These are phyloP conservation scores for Tenthredo mesomela DNA, from an alignment of 2,888 invertebrate genomes.

Conservation along the genomic window DNA sequence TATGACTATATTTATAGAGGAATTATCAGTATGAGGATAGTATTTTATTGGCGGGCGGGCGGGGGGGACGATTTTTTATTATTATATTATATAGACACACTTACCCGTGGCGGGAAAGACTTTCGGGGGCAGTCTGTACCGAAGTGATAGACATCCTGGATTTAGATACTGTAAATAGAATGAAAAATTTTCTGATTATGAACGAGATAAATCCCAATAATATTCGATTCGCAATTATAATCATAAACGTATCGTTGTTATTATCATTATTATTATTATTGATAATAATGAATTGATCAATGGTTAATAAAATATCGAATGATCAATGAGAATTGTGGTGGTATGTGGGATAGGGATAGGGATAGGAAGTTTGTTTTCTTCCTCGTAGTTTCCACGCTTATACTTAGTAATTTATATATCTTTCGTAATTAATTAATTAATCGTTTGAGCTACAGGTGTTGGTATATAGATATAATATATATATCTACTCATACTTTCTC, in stretches of 20 bases:
- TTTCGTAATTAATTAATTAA: no score
- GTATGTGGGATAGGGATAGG: background rate
- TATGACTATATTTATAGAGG: background rate
- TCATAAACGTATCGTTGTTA: background rate
- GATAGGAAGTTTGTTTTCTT: background rate
- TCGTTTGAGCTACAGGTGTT: background rate
- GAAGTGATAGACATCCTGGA: conserved; percentile 74
- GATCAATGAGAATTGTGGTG: background rate
- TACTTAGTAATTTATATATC: conserved; percentile 13
- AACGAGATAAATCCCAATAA: background rate
- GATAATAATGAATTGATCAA: background rate
- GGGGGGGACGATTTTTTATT: background rate
- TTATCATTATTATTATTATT: background rate
- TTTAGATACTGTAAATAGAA: conserved; percentile 67
- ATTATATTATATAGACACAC: conserved; percentile 61
- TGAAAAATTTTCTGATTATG: conserved; percentile 31
- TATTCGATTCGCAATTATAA: background rate
- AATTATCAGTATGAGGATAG: background rate
- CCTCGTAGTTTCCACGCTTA: background rate
- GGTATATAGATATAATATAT: background rate
- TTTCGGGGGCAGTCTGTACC: conserved; percentile 71
- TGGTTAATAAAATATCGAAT: background rate
- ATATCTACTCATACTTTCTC: conserved; percentile 36
- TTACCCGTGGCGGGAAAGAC: conserved; percentile 74
- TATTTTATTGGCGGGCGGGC: no score